Base-by-base conservation (phyloP, 2,888 invertebrate species). In the Macropis europaea region DNA sequence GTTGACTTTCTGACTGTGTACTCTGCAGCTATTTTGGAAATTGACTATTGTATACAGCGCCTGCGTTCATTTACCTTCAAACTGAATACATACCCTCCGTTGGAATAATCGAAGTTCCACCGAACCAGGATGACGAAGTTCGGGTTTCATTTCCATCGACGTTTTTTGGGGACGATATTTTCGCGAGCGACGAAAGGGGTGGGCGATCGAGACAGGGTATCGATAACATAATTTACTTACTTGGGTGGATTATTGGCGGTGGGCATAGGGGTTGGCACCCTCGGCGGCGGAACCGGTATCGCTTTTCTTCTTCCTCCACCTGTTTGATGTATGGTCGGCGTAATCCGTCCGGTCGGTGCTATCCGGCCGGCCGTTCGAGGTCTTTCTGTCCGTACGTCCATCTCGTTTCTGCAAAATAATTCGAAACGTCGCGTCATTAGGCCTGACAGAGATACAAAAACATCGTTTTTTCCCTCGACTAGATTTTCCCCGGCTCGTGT, bases 231-330 rank as follows among this genome's bases (percentile, higher is more conserved):
- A 67, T 64, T 59, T 69, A 81, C 86, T 88, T 83, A 92, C 92
- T 90, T 90, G 83, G 90, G 87, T 77, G 90, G 88, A 83, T 90
- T 91, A 83, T 91, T 91, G 40, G 89, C 87, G 26, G 88, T 84
- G 9, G 92, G 92, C 92, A 92, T 92, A 2, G 92, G 92, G 43
- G 92, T 92, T 32, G 92, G 92, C 40, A 92, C 91, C 67, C 92
- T 88, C 32, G 92, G 92, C 32, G 92, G 92, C 63, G 91, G 90
- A 26, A 92, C 92, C 1, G 92, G 92, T 81, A 92, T 91, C 13
- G 92, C 89, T 84, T 89, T 89, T 59, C 89, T 85, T 70, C 88
- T 84, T 69, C 84, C 87, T 67, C 83, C 83, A 70, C 79, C 80
- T 34, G 84, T 84, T 75, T 88, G 87, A 78, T 89, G 87, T 56